These are phyloP conservation scores for Pantelozetes paolii DNA, from an alignment of 2,888 invertebrate genomes.

Conservation along the genomic window DNA sequence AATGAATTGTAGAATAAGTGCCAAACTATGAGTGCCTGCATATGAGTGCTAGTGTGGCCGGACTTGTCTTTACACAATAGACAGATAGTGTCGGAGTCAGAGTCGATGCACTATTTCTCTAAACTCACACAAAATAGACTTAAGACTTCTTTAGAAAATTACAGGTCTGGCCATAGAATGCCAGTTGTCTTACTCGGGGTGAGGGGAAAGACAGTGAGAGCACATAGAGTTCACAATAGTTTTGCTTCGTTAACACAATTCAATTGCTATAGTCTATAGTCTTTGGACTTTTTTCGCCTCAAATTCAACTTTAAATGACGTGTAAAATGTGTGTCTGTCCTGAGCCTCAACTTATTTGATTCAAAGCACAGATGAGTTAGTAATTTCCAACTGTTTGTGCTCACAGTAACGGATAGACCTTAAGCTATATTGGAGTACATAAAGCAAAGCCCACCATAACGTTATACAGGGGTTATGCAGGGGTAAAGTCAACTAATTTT, in stretches of 20 bases:
- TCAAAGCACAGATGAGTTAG: conserved; percentile 16
- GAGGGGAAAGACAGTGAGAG: background rate
- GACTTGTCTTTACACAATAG: conserved; percentile 23
- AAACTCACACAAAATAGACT: conserved; percentile 15
- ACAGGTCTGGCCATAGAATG: conserved; percentile 26
- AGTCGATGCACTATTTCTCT: conserved; percentile 31
- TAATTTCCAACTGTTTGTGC: background rate
- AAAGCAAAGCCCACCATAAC: too few species aligned
- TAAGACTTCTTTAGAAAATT: conserved; percentile 19
- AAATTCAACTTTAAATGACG: conserved; percentile 31
- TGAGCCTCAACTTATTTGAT: conserved; percentile 15
- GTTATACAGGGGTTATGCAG: background rate
- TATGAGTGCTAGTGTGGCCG: too few species aligned
- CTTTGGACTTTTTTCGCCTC: conserved; percentile 19
- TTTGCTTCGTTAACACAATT: background rate
- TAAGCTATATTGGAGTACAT: background rate
- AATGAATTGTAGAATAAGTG: background rate
- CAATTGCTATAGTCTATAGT: background rate
- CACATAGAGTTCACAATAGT: background rate
- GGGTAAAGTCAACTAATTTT: conserved; percentile 29
- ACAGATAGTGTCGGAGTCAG: background rate
- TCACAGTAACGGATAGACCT: background rate
- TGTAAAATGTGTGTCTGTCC: conserved; percentile 27
- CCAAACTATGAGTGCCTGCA: too few species aligned
- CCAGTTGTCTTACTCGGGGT: conserved; percentile 21